A percentile compares a stretch with the other conserved stretches of the same genome.
Conservation (phyloP, 2,797 vertebrate genomes). For the Girardinus metallicus region DNA sequence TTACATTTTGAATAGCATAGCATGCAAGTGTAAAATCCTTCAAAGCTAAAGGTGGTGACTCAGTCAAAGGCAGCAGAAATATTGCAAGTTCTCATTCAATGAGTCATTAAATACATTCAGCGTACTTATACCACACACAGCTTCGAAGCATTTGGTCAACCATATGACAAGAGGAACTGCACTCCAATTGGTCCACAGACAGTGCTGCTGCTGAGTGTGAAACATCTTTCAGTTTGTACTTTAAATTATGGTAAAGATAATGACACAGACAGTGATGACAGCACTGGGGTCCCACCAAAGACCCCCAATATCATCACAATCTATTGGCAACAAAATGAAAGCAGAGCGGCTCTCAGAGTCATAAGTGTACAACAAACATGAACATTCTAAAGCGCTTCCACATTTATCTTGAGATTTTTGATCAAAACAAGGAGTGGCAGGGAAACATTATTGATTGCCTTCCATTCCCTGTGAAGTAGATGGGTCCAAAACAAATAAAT, state of each 20-base stretch:
- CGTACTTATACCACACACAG: constrained; percentile 43
- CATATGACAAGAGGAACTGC: constrained; percentile 34
- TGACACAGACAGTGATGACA: constrained; percentile 53
- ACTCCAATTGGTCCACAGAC: background rate
- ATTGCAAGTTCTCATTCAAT: constrained; percentile 40
- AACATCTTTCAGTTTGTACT: constrained; percentile 39
- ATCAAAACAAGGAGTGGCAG: constrained; percentile 67
- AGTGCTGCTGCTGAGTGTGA: constrained; percentile 21
- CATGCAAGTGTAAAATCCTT: constrained; percentile 44
- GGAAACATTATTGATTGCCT: constrained; percentile 59
- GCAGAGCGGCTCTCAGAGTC: constrained; percentile 28
- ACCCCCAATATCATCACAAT: constrained; percentile 34
- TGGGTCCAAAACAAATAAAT: constrained; percentile 75
- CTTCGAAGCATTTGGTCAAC: constrained; percentile 13
- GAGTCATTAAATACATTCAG: constrained; percentile 47
- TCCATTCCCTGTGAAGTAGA: constrained; percentile 55
- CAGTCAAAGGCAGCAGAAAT: constrained; percentile 43
- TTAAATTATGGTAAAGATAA: constrained; percentile 39
- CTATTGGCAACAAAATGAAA: constrained; percentile 30
- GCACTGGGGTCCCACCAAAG: constrained; percentile 34
- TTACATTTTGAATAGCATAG: constrained; percentile 55
- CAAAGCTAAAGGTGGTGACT: constrained; percentile 37
- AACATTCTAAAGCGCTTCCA: constrained; percentile 53
- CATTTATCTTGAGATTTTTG: constrained; percentile 48
- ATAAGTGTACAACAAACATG: constrained; percentile 19